Evolutionary conservation across 2,113 vertebrate species (phyloP), one percentile per base, ranked within the genome.

Genomic region (Pontoporia blainvillei): DNA sequence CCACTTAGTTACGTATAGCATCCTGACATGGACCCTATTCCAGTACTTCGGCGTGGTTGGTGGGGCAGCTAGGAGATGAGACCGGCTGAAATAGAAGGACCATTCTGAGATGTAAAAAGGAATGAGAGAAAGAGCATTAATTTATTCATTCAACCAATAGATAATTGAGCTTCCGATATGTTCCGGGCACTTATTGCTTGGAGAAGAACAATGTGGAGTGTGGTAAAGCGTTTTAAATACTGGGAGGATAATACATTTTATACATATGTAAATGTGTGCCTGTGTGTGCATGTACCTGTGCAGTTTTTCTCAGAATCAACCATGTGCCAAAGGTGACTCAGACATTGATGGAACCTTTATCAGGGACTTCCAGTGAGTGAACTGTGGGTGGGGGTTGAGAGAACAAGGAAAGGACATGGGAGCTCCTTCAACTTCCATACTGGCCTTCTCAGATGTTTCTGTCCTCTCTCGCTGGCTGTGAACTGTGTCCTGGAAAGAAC

Each of bases 151-250:
- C 36, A 41, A 3, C 23, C 79, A 89, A 39, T 31, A 57, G 76
- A 59, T 61, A 15, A 31, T 5, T 34, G 17, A 78, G 25, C 13
- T 78, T 84, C 62, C 27, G 2, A 62, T 62, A 2, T 52, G 7
- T 52, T 67, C 8, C 3, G n/a, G 59, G n/a, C 39, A 71, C 13
- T 79, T 69, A n/a, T 0, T 46, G 14, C 29, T 31, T 64, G 29
- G 34, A 49, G 54, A 86, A 84, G 72, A 84, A 54, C 8, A 49
- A 18, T 8, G 2, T 34, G 34, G 52, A 57, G 29, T 25, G 3
- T n/a, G 23, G 31, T 59, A 39, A 86, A 57, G 54, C 36, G 27
- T 95, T 96, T 84, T 73, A 64, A 86, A 36, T 79, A 54, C 20
- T 41, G n/a, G 36, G 49, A 31, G 39, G 8, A 59, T 12, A 61